Conservation (phyloP, 2,888 invertebrate genomes). For the Bugula neritina region DNA sequence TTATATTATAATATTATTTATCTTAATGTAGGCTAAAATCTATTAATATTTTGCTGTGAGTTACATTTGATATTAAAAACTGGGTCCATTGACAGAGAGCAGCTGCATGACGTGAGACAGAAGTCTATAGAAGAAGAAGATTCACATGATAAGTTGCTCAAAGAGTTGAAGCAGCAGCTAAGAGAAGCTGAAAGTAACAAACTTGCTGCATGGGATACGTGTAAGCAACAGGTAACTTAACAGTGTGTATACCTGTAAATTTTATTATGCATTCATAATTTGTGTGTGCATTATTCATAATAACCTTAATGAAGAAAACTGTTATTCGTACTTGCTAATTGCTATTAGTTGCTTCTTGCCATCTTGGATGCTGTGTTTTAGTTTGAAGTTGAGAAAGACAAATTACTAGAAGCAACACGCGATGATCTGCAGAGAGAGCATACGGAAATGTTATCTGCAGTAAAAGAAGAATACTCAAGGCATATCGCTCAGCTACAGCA, state of each 20-base stretch:
- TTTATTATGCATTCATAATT: neutral
- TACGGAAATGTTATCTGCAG: constrained; percentile 4
- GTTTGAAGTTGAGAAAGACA: constrained; percentile 25
- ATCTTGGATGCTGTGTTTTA: neutral
- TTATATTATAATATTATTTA: neutral
- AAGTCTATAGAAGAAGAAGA: constrained; percentile 7
- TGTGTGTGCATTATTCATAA: neutral
- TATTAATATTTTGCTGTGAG: no score
- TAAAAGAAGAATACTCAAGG: constrained; percentile 11
- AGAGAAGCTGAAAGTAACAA: constrained; percentile 6
- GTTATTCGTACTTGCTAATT: neutral
- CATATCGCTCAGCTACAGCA: constrained; percentile 15
- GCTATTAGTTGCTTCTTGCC: neutral
- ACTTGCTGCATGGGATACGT: constrained; percentile 12
- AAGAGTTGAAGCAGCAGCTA: constrained; percentile 14
- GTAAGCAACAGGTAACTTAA: constrained; percentile 13
- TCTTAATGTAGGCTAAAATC: no score
- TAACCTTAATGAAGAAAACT: neutral
- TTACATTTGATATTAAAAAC: no score
- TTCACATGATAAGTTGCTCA: constrained; percentile 8
- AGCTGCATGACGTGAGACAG: constrained; percentile 2
- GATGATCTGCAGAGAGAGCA: constrained; percentile 7
- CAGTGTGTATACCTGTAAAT: no score
- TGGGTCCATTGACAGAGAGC: constrained; percentile 22
- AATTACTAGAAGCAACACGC: neutral